phyloP scores from a whole-genome alignment of 2,797 vertebrate species.

The Buphagus erythrorhynchus region DNA sequence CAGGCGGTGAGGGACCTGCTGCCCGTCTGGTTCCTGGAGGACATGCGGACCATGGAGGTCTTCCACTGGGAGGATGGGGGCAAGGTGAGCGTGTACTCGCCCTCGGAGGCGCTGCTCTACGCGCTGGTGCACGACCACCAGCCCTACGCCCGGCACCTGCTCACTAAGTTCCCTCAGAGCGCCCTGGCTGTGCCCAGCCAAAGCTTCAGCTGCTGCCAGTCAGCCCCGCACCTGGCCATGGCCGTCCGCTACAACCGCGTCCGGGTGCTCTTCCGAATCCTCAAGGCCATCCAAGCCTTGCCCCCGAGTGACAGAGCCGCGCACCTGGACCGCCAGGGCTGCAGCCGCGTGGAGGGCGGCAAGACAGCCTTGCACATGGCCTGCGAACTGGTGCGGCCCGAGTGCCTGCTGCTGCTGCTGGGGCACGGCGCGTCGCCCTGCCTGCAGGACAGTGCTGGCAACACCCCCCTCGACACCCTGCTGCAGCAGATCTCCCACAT shows the following conservation, averaged over 20 bases:
- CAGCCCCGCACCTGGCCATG: slow-evolving; percentile 84
- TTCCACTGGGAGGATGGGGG: slow-evolving; percentile 94
- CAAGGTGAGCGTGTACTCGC: slow-evolving; percentile 84
- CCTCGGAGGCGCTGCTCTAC: slow-evolving; percentile 91
- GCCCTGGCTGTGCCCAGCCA: slow-evolving; percentile 83
- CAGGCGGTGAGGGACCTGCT: slow-evolving; percentile 88
- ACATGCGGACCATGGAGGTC: slow-evolving; percentile 91
- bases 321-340: slow-evolving; percentile 84
- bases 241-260: slow-evolving; percentile 90
- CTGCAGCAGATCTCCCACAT: slow-evolving; percentile 76
- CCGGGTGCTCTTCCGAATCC: slow-evolving; percentile 83
- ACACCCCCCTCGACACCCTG: slow-evolving; percentile 83
- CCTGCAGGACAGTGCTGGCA: slow-evolving; percentile 71
- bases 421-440: slow-evolving; percentile 84
- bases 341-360: slow-evolving; percentile 84
- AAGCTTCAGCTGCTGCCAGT: slow-evolving; percentile 86
- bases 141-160: slow-evolving; percentile 88
- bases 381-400: slow-evolving; percentile 85
- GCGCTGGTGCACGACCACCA: slow-evolving; percentile 93
- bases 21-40: slow-evolving; percentile 92
- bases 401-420: slow-evolving; percentile 88
- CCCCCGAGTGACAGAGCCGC: slow-evolving; percentile 30
- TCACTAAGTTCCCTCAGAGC: slow-evolving; percentile 80
- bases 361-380: slow-evolving; percentile 87
- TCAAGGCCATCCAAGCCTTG: slow-evolving; percentile 78